phyloP scores from a whole-genome alignment of 1,140 invertebrate species.

The Procambarus virginalis region DNA sequence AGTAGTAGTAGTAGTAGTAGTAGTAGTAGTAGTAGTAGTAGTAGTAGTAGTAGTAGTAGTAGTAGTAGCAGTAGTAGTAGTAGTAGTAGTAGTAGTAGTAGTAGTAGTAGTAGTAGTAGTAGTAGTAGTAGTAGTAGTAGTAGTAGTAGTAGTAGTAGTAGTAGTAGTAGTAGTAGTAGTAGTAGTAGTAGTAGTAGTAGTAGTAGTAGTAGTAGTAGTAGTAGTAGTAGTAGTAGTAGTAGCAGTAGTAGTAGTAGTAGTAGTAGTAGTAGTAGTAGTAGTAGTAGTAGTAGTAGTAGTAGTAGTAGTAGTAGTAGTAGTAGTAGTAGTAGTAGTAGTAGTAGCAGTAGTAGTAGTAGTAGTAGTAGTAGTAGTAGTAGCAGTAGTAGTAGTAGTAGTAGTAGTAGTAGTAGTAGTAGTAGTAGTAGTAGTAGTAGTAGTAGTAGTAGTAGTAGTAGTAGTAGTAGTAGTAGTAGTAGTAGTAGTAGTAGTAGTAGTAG shows the following conservation, averaged over 20 bases:
- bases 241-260: constrained; percentile 40
- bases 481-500: constrained; percentile 43
- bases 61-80: constrained; percentile 38
- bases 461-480: constrained; percentile 43
- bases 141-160: constrained; percentile 43
- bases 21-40: constrained; percentile 36
- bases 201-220: constrained; percentile 31
- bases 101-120: constrained; percentile 43
- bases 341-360: constrained; percentile 40
- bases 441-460: constrained; percentile 42
- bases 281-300: constrained; percentile 33
- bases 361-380: constrained; percentile 43
- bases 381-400: constrained; percentile 42
- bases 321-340: constrained; percentile 26
- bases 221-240: constrained; percentile 30
- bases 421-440: constrained; percentile 43
- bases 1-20: constrained; percentile 29
- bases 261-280: constrained; percentile 39
- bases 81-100: constrained; percentile 43
- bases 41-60: constrained; percentile 21
- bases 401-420: constrained; percentile 43
- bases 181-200: constrained; percentile 35
- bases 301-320: constrained; percentile 35
- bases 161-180: constrained; percentile 38
- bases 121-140: constrained; percentile 41